phyloP scores from a whole-genome alignment of 2,113 vertebrate species.

The Dicrurus megarhynchus region DNA sequence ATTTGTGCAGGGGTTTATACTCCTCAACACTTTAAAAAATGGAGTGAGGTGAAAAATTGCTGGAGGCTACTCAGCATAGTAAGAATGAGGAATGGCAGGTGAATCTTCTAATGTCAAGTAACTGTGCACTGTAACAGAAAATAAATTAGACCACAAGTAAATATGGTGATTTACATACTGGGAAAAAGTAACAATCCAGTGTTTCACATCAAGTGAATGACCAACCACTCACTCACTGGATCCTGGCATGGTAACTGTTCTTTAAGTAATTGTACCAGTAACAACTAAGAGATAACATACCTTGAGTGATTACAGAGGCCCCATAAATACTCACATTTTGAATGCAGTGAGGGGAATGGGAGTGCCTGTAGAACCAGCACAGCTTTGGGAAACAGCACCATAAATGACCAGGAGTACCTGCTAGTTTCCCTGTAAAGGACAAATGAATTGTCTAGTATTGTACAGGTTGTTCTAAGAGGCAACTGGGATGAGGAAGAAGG shows the following conservation, averaged over 20 bases:
- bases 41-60: neutral
- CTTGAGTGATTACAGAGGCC: neutral
- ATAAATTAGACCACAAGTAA: neutral
- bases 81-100: neutral
- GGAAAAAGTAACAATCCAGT: neutral
- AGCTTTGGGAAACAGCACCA: neutral
- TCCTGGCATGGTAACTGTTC: neutral
- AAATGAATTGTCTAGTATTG: neutral
- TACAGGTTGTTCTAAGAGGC: neutral
- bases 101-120: neutral
- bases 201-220: neutral
- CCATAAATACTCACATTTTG: neutral
- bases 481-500: neutral
- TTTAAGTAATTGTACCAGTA: neutral
- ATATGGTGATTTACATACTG: neutral
- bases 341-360: neutral
- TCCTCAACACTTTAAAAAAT: neutral
- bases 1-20: neutral
- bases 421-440: neutral
- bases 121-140: neutral
- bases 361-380: neutral
- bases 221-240: neutral
- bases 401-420: neutral
- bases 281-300: neutral
- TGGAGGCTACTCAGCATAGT: neutral